These are phyloP conservation scores for Lordiphosa andalusiaca DNA, from an alignment of 2,888 invertebrate genomes.

Conservation along the genomic window DNA sequence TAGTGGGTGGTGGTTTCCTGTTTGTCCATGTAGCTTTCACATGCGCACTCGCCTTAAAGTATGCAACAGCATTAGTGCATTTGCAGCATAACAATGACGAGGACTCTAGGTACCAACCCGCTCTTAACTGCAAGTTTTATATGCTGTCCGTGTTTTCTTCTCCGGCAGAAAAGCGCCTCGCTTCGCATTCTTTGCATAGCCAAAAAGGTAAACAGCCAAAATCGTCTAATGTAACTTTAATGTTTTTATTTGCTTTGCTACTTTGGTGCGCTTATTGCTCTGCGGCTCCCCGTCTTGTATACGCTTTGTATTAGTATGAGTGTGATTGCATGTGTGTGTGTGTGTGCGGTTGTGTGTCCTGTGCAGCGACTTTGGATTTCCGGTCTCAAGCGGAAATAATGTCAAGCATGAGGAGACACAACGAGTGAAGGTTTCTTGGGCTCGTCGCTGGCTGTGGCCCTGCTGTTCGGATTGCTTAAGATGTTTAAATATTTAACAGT, in stretches of 20 bases:
- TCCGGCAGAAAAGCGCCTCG: background rate
- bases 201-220: slow-evolving; percentile 49
- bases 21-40: slow-evolving; percentile 11
- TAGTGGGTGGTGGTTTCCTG: background rate
- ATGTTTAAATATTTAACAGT: slow-evolving; percentile 50
- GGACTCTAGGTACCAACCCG: slow-evolving; percentile 9
- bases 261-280: slow-evolving; percentile 55
- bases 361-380: slow-evolving; percentile 56
- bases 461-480: slow-evolving; percentile 12
- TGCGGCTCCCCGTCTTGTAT: slow-evolving; percentile 30
- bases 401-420: slow-evolving; percentile 56
- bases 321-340: slow-evolving; percentile 20
- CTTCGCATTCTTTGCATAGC: slow-evolving; percentile 25
- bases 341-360: slow-evolving; percentile 29
- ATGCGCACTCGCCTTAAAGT: slow-evolving; percentile 30
- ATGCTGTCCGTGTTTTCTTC: slow-evolving; percentile 23
- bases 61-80: slow-evolving; percentile 61
- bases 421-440: slow-evolving; percentile 25
- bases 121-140: slow-evolving; percentile 47
- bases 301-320: slow-evolving; percentile 9
- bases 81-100: slow-evolving; percentile 47
- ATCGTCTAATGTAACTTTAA: slow-evolving; percentile 61
- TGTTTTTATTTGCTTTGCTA: slow-evolving; percentile 63
- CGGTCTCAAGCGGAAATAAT: slow-evolving; percentile 61
- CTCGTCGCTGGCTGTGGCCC: slow-evolving; percentile 14